Percentiles rank a stretch among this genome's conserved stretches.
Evolutionary conservation across 2,888 invertebrate species (phyloP).

Genomic region (Sinelater perroti): DNA sequence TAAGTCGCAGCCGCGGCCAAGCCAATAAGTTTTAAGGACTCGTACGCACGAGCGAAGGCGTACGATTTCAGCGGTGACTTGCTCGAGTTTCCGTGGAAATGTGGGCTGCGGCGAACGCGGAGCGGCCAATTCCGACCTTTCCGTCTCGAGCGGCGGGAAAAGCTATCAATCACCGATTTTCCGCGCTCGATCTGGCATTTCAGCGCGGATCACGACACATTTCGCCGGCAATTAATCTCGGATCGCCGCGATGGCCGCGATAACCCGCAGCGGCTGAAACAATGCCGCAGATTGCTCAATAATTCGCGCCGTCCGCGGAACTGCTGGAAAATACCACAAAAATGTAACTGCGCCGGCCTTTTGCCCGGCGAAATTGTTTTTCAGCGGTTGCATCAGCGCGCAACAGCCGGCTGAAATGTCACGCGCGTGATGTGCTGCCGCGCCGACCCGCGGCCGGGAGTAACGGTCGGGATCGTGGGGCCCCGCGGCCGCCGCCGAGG

Average conservation of each 20-base stretch:
- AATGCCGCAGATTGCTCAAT: slow-evolving; percentile 46
- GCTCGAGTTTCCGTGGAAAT: slow-evolving; percentile 11
- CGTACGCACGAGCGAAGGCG: neutral
- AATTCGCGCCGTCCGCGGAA: slow-evolving; percentile 43
- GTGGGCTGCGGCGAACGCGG: too few species aligned
- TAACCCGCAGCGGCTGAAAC: slow-evolving; percentile 49
- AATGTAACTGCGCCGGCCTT: slow-evolving; percentile 41
- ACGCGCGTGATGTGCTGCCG: slow-evolving; percentile 46
- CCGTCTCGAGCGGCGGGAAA: neutral
- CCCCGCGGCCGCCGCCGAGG: slow-evolving; percentile 44
- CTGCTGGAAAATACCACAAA: slow-evolving; percentile 44
- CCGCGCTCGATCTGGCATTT: slow-evolving; percentile 10
- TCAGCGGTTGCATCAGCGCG: slow-evolving; percentile 21
- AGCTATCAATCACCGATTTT: neutral
- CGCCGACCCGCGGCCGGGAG: slow-evolving; percentile 37
- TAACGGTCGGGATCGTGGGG: slow-evolving; percentile 33
- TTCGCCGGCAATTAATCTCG: neutral
- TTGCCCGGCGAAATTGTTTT: slow-evolving; percentile 43
- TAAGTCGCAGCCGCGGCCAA: slow-evolving; percentile 29
- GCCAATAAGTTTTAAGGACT: slow-evolving; percentile 3
- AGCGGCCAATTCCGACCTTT: neutral
- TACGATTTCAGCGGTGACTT: neutral
- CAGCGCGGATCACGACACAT: slow-evolving; percentile 1
- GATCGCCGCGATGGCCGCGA: slow-evolving; percentile 36
- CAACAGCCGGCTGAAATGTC: slow-evolving; percentile 44